Evolutionary conservation across 64 coral and sea anemone species (phyloP), one percentile per base, ranked within the genome.

Genomic region (Hydrozoanthus tunicans): DNA sequence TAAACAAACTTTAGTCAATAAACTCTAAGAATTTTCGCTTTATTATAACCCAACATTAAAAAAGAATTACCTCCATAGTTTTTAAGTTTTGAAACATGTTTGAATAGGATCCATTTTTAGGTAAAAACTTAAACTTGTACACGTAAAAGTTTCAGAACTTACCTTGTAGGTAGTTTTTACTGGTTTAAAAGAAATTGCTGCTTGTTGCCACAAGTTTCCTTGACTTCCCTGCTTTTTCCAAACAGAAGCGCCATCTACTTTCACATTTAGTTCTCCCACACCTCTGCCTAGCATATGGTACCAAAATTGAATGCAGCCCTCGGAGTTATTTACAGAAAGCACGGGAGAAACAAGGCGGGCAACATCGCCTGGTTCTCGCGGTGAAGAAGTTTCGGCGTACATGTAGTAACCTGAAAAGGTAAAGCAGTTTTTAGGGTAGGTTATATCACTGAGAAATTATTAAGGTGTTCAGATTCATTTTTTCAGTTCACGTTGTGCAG

Each of bases 221-320:
- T 85, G 82, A 51, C 25, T 9, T 4, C 52, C 82, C 14, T 26
- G 55, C 9, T 52, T 68, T 20, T 70, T 3, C 82, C 82, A 85
- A 14, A 85, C 15, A 56, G 5, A 1, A 10, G 69, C 70, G 14
- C 15, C 82, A 56, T 85, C 15, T 12, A 85, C 82, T 25, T 71
- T 85, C 2, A 85, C 82, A 6, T 5, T 85, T 20, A 85, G 32
- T n/a, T 15, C 55, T 12, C 82, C 64, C 64, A 85, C 70, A 4
- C 3, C 8, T 24, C n/a, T 0, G 5, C 82, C 64, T 2, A 13
- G 69, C 82, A 85, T 85, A 52, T 85, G 82, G 56, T 70, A 85
- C 82, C 82, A 85, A 53, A 85, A 85, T 65, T 85, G 82, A 67
- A 85, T 85, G n/a, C 82, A 85, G 9, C 64, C 82, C 5, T 23